Base-by-base conservation (phyloP, 2,797 vertebrate genomes). In the Thalassophryne amazonica region DNA sequence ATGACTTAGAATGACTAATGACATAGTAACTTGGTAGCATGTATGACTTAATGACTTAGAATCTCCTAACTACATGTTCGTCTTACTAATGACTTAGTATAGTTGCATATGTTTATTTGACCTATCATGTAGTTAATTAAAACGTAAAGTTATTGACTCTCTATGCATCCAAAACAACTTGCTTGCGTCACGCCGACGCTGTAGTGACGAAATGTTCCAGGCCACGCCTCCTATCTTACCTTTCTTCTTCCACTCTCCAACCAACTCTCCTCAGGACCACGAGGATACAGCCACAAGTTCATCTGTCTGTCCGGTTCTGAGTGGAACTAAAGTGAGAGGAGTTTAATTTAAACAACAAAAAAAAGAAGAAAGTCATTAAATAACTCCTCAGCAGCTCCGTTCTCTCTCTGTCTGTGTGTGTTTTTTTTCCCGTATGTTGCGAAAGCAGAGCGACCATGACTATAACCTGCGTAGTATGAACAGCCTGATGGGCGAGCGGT, bases 391-490 rank as follows among this genome's bases (percentile, higher is more conserved):
- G 60, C 56, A 50, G 37, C 33, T 39, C 38, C 42, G 32, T 63
- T 60, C 53, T n/a, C n/a, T n/a, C n/a, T n/a, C n/a, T n/a, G n/a
- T n/a, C n/a, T n/a, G n/a, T n/a, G n/a, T 43, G 60, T 40, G 53
- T 56, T 61, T 60, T 36, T 12, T 54, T 76, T 82, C 67, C 85
- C 93, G 78, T 84, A 98, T 98, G 96, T 97, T 94, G 91, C 94
- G 94, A 63, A 93, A 93, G 89, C 90, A 92, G 76, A 88, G 86
- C 78, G 92, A 92, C 61, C 92, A 95, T 93, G 96, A 97, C 85
- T 98, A 98, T 84, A 96, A 88, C 67, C 93, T 98, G 78, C 93
- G 95, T 37, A 94, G 94, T 76, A 89, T 98, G 90, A 93, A 92
- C 92, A 93, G 91, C 89, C 91, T 95, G 65, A 94, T 95, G 95